Conservation (phyloP, 2,888 invertebrate genomes). For the Drosophila mimetica region DNA sequence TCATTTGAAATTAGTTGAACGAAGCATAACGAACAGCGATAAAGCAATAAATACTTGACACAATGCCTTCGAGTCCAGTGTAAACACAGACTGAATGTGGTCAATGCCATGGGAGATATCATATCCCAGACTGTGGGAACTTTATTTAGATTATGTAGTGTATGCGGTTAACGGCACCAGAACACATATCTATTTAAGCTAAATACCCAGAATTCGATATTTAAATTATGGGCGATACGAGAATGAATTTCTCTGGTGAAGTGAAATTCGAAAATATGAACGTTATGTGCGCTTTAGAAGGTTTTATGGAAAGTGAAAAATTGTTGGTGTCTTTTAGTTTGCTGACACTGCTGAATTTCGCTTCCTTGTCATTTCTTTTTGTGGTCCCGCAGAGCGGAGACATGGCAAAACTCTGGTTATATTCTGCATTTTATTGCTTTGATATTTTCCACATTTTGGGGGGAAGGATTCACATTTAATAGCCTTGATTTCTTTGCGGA, state of each 20-base stretch:
- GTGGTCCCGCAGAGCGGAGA: constrained; percentile 1
- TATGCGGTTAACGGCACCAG: neutral
- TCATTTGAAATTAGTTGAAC: constrained; percentile 74
- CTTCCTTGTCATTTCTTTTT: constrained; percentile 13
- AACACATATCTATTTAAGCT: neutral
- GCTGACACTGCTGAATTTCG: constrained; percentile 28
- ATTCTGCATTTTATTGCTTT: constrained; percentile 55
- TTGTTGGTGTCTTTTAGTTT: neutral
- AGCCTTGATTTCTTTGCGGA: constrained; percentile 30
- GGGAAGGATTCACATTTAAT: constrained; percentile 7
- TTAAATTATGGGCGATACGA: neutral
- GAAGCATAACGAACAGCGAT: constrained; percentile 61
- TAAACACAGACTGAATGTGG: constrained; percentile 55
- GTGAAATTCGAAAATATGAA: neutral
- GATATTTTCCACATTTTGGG: constrained; percentile 32
- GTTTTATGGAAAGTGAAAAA: constrained; percentile 17
- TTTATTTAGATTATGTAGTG: neutral
- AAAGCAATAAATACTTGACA: constrained; percentile 70
- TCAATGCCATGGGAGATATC: neutral
- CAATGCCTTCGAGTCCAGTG: constrained; percentile 17
- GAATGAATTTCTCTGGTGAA: neutral
- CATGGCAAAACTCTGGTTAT: constrained; percentile 19
- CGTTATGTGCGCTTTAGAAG: neutral
- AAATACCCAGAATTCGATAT: neutral
- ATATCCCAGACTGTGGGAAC: constrained; percentile 9